Percentiles rank a stretch among this genome's conserved stretches.
Conservation (phyloP, 2,888 invertebrate species). For the Acronicta psi region DNA sequence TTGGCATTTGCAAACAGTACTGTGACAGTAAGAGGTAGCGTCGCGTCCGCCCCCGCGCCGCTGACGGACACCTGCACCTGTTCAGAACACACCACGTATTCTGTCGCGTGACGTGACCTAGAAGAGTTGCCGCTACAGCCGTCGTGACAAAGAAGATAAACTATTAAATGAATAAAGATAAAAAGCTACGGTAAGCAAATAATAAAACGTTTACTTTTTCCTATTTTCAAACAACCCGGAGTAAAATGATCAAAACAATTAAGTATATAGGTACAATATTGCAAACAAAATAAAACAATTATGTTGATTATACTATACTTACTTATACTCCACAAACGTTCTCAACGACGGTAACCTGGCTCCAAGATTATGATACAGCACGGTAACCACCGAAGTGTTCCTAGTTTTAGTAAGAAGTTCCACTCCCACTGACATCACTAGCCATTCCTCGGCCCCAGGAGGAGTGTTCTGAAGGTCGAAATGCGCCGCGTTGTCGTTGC, state of each 20-base stretch:
- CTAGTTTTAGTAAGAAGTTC: slow-evolving; percentile 72
- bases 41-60: slow-evolving; percentile 72
- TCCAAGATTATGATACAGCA: slow-evolving; percentile 90
- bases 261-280: too few species aligned
- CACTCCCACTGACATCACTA: slow-evolving; percentile 75
- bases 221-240: too few species aligned
- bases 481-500: slow-evolving; percentile 75
- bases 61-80: slow-evolving; percentile 77
- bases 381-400: slow-evolving; percentile 82
- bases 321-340: slow-evolving; percentile 70
- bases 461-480: slow-evolving; percentile 70
- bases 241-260: too few species aligned
- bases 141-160: slow-evolving; percentile 44
- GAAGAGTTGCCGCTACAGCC: slow-evolving; percentile 72
- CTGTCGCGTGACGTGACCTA: slow-evolving; percentile 91
- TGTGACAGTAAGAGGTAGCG: slow-evolving; percentile 76
- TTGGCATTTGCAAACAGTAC: slow-evolving; percentile 77
- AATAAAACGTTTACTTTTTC: too few species aligned
- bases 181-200: too few species aligned
- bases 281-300: too few species aligned
- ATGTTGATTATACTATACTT: too few species aligned
- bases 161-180: not conserved
- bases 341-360: slow-evolving; percentile 90
- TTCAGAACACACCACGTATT: slow-evolving; percentile 91
- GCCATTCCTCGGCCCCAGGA: slow-evolving; percentile 73